Percentiles rank a stretch among this genome's conserved stretches.
Conservation (phyloP, 2,888 invertebrate genomes). For the Zaprionus bogoriensis region DNA sequence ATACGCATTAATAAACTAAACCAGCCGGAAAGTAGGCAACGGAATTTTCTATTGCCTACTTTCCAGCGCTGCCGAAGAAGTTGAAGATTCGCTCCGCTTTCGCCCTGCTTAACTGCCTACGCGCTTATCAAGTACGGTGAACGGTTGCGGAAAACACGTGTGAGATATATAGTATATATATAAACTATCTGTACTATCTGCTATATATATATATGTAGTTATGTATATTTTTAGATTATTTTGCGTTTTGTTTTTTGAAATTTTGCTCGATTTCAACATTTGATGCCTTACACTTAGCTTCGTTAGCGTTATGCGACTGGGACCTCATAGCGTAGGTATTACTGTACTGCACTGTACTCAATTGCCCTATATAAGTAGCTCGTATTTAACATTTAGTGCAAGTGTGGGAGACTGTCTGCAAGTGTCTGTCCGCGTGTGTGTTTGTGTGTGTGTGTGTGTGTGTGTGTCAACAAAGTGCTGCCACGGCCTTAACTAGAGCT, state of each 20-base stretch:
- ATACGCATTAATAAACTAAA: constrained; percentile 33
- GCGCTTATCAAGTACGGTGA: constrained; percentile 37
- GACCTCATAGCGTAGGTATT: constrained; percentile 55
- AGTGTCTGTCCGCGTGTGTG: constrained; percentile 30
- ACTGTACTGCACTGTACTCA: constrained; percentile 28
- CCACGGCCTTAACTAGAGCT: constrained; percentile 57
- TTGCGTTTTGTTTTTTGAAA: constrained; percentile 44
- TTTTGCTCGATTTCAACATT: constrained; percentile 59
- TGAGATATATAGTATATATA: constrained; percentile 33
- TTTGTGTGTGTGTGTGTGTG: constrained; percentile 25
- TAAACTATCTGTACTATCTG: not conserved
- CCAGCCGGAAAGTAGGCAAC: constrained; percentile 9
- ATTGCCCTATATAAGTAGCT: constrained; percentile 52
- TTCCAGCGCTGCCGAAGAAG: constrained; percentile 9
- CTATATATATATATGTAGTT: constrained; percentile 14
- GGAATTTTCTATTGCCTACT: constrained; percentile 12
- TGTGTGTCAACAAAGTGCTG: constrained; percentile 64
- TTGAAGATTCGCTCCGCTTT: not conserved
- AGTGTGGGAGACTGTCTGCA: constrained; percentile 27
- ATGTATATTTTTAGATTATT: constrained; percentile 8
- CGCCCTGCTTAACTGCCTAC: constrained; percentile 24
- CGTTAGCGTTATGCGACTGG: constrained; percentile 56
- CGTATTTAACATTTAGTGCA: constrained; percentile 72
- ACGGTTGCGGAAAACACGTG: constrained; percentile 51
- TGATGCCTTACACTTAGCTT: constrained; percentile 55